phyloP scores from a whole-genome alignment of 2,888 invertebrate genomes.

The Callosobruchus maculatus region DNA sequence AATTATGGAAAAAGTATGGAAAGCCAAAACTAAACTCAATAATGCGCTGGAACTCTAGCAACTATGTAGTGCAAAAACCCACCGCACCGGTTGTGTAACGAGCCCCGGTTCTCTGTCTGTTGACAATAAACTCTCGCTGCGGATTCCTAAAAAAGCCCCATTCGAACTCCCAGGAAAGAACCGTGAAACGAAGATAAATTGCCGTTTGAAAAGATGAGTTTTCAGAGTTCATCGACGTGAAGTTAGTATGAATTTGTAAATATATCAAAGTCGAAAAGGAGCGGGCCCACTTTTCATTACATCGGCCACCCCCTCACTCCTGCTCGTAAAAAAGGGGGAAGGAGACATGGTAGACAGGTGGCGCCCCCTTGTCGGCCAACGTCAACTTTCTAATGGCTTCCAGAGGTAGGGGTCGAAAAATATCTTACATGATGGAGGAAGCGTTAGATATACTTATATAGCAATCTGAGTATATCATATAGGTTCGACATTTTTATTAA shows the following conservation, averaged over 20 bases:
- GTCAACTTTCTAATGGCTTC: background rate
- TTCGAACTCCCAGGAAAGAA: constrained; percentile 29
- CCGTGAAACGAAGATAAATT: constrained; percentile 51
- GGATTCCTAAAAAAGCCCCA: background rate
- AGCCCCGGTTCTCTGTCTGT: background rate
- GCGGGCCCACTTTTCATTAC: constrained; percentile 49
- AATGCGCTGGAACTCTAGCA: background rate
- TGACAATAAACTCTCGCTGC: background rate
- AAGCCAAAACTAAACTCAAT: background rate
- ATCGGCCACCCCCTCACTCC: constrained; percentile 11
- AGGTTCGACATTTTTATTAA: no score
- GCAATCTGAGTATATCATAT: background rate
- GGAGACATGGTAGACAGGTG: constrained; percentile 15
- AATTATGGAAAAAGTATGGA: no score
- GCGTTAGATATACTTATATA: background rate
- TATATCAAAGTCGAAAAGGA: constrained; percentile 50
- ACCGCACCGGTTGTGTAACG: background rate
- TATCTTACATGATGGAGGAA: background rate
- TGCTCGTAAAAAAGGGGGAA: background rate
- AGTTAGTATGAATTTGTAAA: constrained; percentile 50
- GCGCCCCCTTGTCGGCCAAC: constrained; percentile 33
- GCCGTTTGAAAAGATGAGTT: constrained; percentile 50
- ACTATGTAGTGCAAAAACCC: background rate
- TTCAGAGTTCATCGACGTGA: constrained; percentile 50
- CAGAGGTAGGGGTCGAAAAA: background rate